These are phyloP conservation scores for Acanthaster planci DNA, from an alignment of 35 echinoderm and acorn worm genomes.

Conservation along the genomic window DNA sequence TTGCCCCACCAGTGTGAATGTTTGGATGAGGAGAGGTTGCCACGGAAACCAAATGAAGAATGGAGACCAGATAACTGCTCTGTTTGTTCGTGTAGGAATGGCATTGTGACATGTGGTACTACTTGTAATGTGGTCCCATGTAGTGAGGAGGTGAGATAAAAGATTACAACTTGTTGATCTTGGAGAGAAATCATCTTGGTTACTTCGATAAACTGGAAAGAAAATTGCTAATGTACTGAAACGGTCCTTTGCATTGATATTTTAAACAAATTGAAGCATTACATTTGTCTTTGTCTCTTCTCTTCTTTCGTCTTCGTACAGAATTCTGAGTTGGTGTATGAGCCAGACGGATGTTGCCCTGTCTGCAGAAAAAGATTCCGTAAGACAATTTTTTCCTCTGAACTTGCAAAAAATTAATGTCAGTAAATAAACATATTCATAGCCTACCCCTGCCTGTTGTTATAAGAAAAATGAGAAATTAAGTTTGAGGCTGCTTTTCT, in stretches of 20 bases:
- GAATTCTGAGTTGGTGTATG: not conserved
- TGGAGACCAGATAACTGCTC: conserved; percentile 58
- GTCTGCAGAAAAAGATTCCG: conserved; percentile 10
- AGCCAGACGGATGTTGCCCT: not conserved
- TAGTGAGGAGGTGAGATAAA: not conserved
- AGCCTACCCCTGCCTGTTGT: too few species aligned
- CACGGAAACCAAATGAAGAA: conserved; percentile 32
- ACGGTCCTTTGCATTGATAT: too few species aligned
- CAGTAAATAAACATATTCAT: too few species aligned
- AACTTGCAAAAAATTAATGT: too few species aligned
- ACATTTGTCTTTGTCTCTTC: too few species aligned
- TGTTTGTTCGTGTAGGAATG: conserved; percentile 54
- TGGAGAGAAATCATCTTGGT: too few species aligned
- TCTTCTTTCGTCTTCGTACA: not conserved
- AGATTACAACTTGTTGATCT: too few species aligned
- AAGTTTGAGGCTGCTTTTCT: too few species aligned
- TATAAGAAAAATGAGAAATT: too few species aligned
- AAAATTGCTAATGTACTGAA: too few species aligned
- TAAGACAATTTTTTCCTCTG: not conserved
- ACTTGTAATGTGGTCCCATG: conserved; percentile 58
- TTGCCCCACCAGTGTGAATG: conserved; percentile 62
- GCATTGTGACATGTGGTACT: conserved; percentile 41
- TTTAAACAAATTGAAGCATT: too few species aligned
- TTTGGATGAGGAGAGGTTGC: conserved; percentile 47
- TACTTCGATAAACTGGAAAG: too few species aligned